These are phyloP conservation scores for Tachystola acroxantha DNA, from an alignment of 2,888 invertebrate genomes.

Conservation along the genomic window DNA sequence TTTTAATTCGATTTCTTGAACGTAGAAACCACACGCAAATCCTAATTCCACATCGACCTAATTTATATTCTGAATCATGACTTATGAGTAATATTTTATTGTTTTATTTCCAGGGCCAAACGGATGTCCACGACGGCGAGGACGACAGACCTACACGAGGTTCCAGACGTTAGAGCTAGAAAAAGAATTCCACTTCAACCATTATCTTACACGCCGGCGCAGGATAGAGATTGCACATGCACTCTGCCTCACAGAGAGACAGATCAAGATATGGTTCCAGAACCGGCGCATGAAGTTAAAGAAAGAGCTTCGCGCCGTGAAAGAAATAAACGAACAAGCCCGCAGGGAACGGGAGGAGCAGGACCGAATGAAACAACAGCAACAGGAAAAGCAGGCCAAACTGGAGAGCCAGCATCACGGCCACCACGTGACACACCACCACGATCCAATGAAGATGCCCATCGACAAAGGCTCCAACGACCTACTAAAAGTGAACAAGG, in stretches of 20 bases:
- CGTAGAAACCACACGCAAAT: background rate
- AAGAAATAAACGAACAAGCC: conserved; percentile 96
- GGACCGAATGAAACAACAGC: conserved; percentile 93
- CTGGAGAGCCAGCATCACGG: conserved; percentile 85
- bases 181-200: conserved; percentile 99
- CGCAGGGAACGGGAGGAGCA: conserved; percentile 94
- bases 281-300: conserved; percentile 98
- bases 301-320: conserved; percentile 95
- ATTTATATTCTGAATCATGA: background rate
- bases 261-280: conserved; percentile 98
- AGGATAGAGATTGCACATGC: conserved; percentile 98
- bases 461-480: conserved; percentile 86
- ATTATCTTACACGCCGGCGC: conserved; percentile 96
- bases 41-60: no score
- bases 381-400: conserved; percentile 91
- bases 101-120: conserved; percentile 90
- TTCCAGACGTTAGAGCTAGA: conserved; percentile 99
- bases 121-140: conserved; percentile 95
- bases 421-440: conserved; percentile 84
- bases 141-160: conserved; percentile 98
- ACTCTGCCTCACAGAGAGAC: conserved; percentile 95
- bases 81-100: conserved; percentile 3
- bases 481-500: conserved; percentile 88
- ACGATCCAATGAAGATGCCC: conserved; percentile 85
- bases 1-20: conserved; percentile 1